Conservation (phyloP, 2,113 vertebrate species). For the Lampris megalopsis region DNA sequence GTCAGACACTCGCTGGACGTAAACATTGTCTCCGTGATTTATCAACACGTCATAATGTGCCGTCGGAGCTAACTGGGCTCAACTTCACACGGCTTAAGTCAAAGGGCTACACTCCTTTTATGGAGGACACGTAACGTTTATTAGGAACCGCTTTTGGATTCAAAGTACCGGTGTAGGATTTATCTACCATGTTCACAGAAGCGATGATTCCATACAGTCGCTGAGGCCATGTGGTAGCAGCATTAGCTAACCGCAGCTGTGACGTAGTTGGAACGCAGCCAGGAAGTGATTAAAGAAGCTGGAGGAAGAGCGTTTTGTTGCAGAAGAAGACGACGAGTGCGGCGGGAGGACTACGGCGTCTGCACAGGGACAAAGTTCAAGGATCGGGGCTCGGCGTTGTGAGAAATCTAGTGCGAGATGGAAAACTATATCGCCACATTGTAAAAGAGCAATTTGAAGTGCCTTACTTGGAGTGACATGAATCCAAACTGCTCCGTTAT, state of each 20-base stretch:
- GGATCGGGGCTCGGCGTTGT: not conserved
- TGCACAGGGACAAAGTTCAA: too few species aligned
- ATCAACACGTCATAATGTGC: conserved; percentile 63
- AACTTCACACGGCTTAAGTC: conserved; percentile 73
- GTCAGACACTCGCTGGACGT: conserved; percentile 7
- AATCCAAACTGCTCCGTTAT: conserved; percentile 72
- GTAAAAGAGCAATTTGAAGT: conserved; percentile 77
- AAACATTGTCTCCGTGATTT: conserved; percentile 41
- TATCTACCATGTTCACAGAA: not conserved
- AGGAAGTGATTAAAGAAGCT: not conserved
- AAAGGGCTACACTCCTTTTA: conserved; percentile 80
- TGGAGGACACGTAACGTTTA: conserved; percentile 55
- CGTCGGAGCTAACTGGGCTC: conserved; percentile 78
- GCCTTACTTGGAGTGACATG: conserved; percentile 70
- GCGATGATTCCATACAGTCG: conserved; percentile 13
- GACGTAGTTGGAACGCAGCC: too few species aligned
- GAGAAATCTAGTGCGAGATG: not conserved
- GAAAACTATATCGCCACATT: conserved; percentile 71
- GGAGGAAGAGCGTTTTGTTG: not conserved
- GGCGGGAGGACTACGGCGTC: too few species aligned
- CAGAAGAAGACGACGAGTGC: too few species aligned
- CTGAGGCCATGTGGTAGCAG: conserved; percentile 11
- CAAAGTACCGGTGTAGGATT: conserved; percentile 1
- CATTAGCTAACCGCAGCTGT: not conserved
- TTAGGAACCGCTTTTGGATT: conserved; percentile 35